Evolutionary conservation across 2,888 invertebrate species (phyloP).

Genomic region (Muscina levida): DNA sequence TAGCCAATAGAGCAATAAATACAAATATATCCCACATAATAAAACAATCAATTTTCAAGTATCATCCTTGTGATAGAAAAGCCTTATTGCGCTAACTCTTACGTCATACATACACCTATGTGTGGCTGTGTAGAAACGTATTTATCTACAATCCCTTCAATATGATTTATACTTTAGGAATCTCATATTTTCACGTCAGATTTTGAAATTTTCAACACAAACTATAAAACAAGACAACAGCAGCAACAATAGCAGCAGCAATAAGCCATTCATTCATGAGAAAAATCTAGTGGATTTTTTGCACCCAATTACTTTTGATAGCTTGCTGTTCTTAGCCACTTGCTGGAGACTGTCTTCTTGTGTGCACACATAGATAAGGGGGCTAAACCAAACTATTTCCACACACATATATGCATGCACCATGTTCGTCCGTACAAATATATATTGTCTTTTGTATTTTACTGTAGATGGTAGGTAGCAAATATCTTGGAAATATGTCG

Average conservation of each 20-base stretch:
- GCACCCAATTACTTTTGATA: conserved; percentile 37
- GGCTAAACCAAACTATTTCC: too few species aligned
- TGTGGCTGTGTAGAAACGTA: too few species aligned
- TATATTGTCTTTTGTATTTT: too few species aligned
- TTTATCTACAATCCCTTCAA: background rate
- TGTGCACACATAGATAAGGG: too few species aligned
- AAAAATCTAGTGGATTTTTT: conserved; percentile 25
- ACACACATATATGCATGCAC: background rate
- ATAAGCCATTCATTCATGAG: conserved; percentile 31
- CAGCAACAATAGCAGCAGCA: conserved; percentile 4
- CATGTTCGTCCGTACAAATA: background rate
- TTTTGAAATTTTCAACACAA: conserved; percentile 30
- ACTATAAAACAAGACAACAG: conserved; percentile 1
- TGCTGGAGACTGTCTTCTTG: conserved; percentile 23
- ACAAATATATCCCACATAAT: too few species aligned
- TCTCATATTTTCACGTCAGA: conserved; percentile 38
- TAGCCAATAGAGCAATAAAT: too few species aligned
- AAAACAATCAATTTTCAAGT: too few species aligned
- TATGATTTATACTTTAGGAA: conserved; percentile 17
- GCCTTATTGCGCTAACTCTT: too few species aligned
- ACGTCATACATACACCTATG: too few species aligned
- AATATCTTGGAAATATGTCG: background rate
- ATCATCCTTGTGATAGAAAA: too few species aligned
- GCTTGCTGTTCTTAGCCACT: conserved; percentile 4
- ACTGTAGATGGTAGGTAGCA: background rate